Conservation (phyloP, 2,888 invertebrate species). For the Ornithoptera priamus region DNA sequence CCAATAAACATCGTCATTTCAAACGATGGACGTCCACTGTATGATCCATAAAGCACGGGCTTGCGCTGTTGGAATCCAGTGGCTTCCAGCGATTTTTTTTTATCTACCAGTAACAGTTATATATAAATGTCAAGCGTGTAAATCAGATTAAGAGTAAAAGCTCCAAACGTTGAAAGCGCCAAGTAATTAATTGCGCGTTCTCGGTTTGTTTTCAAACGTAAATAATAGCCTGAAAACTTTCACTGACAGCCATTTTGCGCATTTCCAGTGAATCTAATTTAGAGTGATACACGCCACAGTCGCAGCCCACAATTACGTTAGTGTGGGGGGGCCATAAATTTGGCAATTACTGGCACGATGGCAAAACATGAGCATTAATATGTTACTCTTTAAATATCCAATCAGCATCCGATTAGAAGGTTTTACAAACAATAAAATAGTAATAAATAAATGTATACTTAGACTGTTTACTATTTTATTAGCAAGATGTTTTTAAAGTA, state of each 20-base stretch:
- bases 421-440: no score
- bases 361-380: slow-evolving; percentile 60
- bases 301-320: slow-evolving; percentile 73
- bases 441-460: no score
- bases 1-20: no score
- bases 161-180: slow-evolving; percentile 9
- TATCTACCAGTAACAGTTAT: no score
- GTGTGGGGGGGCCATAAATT: slow-evolving; percentile 74
- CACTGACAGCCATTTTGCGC: slow-evolving; percentile 58
- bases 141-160: not conserved
- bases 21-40: no score
- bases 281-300: slow-evolving; percentile 70
- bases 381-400: slow-evolving; percentile 39
- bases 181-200: slow-evolving; percentile 22
- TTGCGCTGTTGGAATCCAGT: no score
- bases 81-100: no score
- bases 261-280: slow-evolving; percentile 72
- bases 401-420: not conserved
- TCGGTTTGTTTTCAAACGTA: slow-evolving; percentile 26
- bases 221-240: slow-evolving; percentile 40
- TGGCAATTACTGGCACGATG: slow-evolving; percentile 72
- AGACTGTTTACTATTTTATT: no score
- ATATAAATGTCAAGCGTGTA: not conserved
- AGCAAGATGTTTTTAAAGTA: no score
- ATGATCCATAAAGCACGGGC: no score